Percentiles rank a stretch among this genome's conserved stretches.
Evolutionary conservation across 2,888 invertebrate genomes (phyloP).

Genomic region (Julus scanicus): DNA sequence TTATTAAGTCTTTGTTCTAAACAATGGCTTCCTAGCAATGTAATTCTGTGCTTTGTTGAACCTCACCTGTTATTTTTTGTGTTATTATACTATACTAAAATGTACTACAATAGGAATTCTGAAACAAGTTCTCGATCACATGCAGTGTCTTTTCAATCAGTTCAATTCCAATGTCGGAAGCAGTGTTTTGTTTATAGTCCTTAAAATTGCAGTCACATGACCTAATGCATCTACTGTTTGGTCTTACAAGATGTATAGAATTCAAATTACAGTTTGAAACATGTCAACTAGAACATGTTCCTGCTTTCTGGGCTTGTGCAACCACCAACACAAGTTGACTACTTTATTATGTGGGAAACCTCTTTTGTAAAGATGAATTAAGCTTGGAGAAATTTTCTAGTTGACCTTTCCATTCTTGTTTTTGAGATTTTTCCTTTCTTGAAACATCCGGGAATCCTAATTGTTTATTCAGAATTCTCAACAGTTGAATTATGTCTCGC

Average conservation of each 20-base stretch:
- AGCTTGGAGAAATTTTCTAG: not conserved
- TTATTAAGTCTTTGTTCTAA: not conserved
- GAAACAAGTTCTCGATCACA: no score
- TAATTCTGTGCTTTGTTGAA: not conserved
- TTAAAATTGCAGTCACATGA: no score
- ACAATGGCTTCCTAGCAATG: not conserved
- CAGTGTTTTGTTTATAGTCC: no score
- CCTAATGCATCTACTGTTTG: no score
- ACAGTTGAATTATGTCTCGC: not conserved
- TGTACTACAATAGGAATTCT: no score
- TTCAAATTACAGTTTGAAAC: no score
- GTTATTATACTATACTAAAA: no score
- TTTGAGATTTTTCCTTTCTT: not conserved
- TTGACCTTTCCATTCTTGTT: not conserved
- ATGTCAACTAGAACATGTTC: not conserved
- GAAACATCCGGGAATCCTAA: slow-evolving; percentile 1
- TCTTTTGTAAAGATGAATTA: not conserved
- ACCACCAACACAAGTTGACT: not conserved
- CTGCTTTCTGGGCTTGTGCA: not conserved
- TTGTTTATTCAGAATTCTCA: slow-evolving; percentile 1
- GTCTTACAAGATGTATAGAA: no score
- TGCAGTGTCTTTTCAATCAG: no score
- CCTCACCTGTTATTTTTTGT: no score
- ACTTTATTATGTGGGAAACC: not conserved
- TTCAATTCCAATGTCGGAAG: no score